Percentiles rank a stretch among this genome's conserved stretches.
Conservation (phyloP, 2,113 vertebrate genomes). For the Paramormyrops kingsleyae region DNA sequence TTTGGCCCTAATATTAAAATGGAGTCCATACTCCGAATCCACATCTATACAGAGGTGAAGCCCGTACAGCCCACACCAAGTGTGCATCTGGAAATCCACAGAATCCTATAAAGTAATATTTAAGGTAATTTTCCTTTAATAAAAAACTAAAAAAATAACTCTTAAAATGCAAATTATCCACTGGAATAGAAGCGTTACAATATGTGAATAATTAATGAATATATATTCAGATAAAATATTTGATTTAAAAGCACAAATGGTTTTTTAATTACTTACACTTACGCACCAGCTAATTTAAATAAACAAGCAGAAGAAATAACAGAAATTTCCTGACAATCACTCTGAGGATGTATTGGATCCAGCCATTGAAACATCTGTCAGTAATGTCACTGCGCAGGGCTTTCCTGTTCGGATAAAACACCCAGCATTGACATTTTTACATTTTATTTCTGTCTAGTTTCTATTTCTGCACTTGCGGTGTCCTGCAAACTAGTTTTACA, state of each 20-base stretch:
- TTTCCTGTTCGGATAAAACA: background rate
- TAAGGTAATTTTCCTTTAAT: background rate
- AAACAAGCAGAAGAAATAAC: background rate
- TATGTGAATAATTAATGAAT: conserved; percentile 35
- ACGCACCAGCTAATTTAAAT: background rate
- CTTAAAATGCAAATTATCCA: background rate
- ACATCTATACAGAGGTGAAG: background rate
- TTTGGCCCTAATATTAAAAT: background rate
- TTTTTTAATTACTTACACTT: conserved; percentile 30
- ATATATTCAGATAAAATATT: conserved; percentile 26
- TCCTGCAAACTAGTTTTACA: background rate
- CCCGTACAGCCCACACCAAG: background rate
- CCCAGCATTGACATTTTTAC: background rate
- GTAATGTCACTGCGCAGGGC: too few relatives aligned
- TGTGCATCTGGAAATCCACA: background rate
- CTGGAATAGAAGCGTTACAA: background rate
- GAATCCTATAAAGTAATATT: background rate
- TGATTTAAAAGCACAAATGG: conserved; percentile 32
- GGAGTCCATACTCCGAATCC: background rate
- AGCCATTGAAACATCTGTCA: background rate
- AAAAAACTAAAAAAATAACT: background rate
- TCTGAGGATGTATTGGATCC: background rate
- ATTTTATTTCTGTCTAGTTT: background rate
- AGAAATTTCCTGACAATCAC: background rate
- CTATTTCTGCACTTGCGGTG: background rate